Base-by-base conservation (phyloP, 2,797 vertebrate genomes). In the Decapterus maruadsi region DNA sequence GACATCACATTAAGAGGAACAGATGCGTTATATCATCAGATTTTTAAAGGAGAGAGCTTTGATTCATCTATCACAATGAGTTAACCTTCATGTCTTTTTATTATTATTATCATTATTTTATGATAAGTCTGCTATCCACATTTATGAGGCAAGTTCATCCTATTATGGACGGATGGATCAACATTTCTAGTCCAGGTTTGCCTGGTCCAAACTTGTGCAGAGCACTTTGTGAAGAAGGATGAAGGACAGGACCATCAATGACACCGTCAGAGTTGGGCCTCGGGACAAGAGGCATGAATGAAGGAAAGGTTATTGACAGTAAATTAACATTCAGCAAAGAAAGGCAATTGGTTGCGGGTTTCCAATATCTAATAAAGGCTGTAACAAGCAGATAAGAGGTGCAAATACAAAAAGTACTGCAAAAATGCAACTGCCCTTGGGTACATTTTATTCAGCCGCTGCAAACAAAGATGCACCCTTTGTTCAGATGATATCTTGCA, bases 311-410 rank as follows among this genome's bases (percentile, higher is more conserved):
- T 83, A 86, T 77, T 84, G 82, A 86, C 84, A 82, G 80, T 68
- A 78, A 68, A 53, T 88, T 87, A 84, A 82, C 67, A 82, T 84
- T 91, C 75, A 72, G 77, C 60, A 60, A 75, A 74, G 73, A 76
- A 81, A 46, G 48, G 50, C 66, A 54, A 72, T 75, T 73, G 48
- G 82, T 80, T 61, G 81, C 80, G 60, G 63, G 72, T 80, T 78
- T 85, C 82, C 71, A 82, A 78, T 87, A 86, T 90, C 88, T 85
- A 88, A 88, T 73, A 76, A 84, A 87, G 84, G 75, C 90, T 92
- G 90, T 84, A 83, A 86, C 67, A 72, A 62, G 34, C 40, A 84
- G 92, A 93, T 94, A 93, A 91, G 86, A 55, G 26, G 26, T 61
- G 64, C 72, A 88, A 92, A 89, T 81, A 79, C 56, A 78, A 77